Evolutionary conservation across 2,113 vertebrate genomes (phyloP).

Genomic region (Irena cyanogastra): DNA sequence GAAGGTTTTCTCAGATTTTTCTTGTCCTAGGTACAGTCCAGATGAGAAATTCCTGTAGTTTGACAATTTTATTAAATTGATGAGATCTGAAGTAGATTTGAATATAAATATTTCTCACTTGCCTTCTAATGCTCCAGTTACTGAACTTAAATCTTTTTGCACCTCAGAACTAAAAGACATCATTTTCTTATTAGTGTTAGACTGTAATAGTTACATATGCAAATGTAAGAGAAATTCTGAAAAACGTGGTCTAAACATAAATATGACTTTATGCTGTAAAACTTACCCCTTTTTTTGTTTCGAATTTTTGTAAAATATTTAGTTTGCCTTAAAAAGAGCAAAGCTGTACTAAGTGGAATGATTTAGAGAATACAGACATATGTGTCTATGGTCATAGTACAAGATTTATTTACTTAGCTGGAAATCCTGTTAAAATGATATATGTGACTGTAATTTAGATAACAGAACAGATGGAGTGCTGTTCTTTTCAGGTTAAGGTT

Average conservation of each 20-base stretch:
- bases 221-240: background rate
- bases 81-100: background rate
- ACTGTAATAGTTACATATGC: background rate
- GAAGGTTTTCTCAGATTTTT: background rate
- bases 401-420: background rate
- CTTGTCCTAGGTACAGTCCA: background rate
- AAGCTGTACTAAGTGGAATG: background rate
- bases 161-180: background rate
- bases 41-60: background rate
- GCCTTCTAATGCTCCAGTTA: background rate
- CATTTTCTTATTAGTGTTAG: background rate
- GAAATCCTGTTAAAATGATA: constrained; percentile 15
- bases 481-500: background rate
- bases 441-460: constrained; percentile 1
- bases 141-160: background rate
- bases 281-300: background rate
- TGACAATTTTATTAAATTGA: background rate
- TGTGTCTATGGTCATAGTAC: background rate
- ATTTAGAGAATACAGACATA: background rate
- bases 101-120: background rate
- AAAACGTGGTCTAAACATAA: background rate
- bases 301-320: background rate
- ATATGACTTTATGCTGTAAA: background rate
- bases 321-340: background rate
- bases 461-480: constrained; percentile 10